Evolutionary conservation across 2,113 vertebrate genomes (phyloP).

Genomic region (Silurus asotus): DNA sequence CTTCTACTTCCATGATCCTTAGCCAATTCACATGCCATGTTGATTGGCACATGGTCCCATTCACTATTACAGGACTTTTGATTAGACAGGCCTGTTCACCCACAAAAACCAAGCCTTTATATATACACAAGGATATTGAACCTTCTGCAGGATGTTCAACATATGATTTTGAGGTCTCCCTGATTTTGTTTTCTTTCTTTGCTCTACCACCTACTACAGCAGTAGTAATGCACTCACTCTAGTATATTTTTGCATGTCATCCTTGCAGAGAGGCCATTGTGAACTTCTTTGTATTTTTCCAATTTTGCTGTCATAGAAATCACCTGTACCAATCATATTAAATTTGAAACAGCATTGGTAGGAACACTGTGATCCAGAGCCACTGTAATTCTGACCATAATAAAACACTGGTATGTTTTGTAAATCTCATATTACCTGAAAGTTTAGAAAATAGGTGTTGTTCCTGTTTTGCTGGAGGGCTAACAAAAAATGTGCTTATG

Average conservation of each 20-base stretch:
- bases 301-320: too few species aligned
- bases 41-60: not conserved
- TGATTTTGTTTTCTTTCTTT: constrained; percentile 56
- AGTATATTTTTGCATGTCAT: too few species aligned
- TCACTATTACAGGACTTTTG: not conserved
- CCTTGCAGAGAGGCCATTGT: too few species aligned
- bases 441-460: not conserved
- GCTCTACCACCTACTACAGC: constrained; percentile 43
- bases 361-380: not conserved
- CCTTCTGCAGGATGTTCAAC: not conserved
- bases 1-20: not conserved
- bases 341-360: not conserved
- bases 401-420: too few species aligned
- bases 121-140: not conserved
- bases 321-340: not conserved
- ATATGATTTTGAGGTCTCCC: not conserved
- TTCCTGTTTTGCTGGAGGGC: not conserved
- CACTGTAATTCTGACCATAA: not conserved
- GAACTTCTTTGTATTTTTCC: too few species aligned
- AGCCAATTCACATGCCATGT: not conserved
- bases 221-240: too few species aligned
- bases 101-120: not conserved
- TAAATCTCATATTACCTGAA: not conserved
- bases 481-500: not conserved
- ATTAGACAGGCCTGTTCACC: not conserved